Evolutionary conservation across 1,140 invertebrate species (phyloP).

Genomic region (Dendroctonus ponderosae): DNA sequence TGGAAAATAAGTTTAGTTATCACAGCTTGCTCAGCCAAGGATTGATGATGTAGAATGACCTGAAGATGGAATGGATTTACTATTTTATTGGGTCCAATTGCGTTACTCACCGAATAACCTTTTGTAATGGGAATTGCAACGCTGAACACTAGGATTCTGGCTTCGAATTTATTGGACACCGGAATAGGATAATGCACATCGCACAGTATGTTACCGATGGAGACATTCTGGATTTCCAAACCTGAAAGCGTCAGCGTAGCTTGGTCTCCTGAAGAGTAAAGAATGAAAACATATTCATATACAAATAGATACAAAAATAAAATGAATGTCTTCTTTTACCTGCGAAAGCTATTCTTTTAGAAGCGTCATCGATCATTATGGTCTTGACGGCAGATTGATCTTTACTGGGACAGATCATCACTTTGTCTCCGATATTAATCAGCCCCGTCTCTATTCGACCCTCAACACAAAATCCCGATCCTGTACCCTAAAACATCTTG

Average conservation of each 20-base stretch:
- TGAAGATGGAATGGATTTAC: constrained; percentile 39
- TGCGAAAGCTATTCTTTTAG: constrained; percentile 78
- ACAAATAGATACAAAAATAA: neutral
- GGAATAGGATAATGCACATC: constrained; percentile 76
- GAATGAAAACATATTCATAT: constrained; percentile 62
- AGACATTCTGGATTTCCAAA: constrained; percentile 80
- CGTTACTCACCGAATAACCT: constrained; percentile 71
- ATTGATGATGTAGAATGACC: constrained; percentile 89
- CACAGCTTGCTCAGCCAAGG: constrained; percentile 83
- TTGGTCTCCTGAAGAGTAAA: constrained; percentile 83
- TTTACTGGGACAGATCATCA: constrained; percentile 82
- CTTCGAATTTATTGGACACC: constrained; percentile 78
- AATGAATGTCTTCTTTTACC: constrained; percentile 54
- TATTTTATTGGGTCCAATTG: neutral
- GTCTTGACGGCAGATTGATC: constrained; percentile 77
- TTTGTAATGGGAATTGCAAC: constrained; percentile 88
- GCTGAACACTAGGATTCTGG: constrained; percentile 91
- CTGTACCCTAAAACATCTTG: constrained; percentile 61
- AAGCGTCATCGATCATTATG: constrained; percentile 70
- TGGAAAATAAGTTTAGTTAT: constrained; percentile 83
- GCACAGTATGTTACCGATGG: constrained; percentile 83
- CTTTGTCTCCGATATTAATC: constrained; percentile 80
- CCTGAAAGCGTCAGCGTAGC: constrained; percentile 78
- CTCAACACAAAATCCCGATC: constrained; percentile 82
- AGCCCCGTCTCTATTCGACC: constrained; percentile 91